phyloP scores from a whole-genome alignment of 2,888 invertebrate genomes.

The Drosophila kanekoi region DNA sequence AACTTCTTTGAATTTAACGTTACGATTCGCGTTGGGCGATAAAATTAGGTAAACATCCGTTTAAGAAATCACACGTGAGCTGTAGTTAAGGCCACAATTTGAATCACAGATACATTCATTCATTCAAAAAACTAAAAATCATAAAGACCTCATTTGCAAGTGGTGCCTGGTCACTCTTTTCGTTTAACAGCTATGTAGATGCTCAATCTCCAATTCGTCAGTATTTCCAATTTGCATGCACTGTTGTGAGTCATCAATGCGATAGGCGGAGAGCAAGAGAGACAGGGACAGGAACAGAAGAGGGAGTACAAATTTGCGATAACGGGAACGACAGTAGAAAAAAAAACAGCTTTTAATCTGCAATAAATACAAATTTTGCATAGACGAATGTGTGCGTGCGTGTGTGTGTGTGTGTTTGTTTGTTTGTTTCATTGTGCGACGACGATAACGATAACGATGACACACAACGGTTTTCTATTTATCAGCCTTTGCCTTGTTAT shows the following conservation, averaged over 20 bases:
- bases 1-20: conserved; percentile 67
- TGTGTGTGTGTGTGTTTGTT: conserved; percentile 23
- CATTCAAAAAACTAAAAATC: not conserved
- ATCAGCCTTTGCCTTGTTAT: conserved; percentile 45
- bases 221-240: conserved; percentile 50
- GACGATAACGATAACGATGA: conserved; percentile 43
- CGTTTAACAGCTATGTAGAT: conserved; percentile 41
- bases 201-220: conserved; percentile 26
- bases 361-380: conserved; percentile 34
- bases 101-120: conserved; percentile 43
- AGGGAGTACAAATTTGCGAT: conserved; percentile 20
- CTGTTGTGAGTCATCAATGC: conserved; percentile 38
- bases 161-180: conserved; percentile 34
- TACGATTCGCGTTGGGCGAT: conserved; percentile 46
- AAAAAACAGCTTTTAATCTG: conserved; percentile 62
- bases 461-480: conserved; percentile 26
- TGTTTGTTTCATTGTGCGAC: conserved; percentile 11
- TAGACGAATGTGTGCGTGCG: conserved; percentile 16
- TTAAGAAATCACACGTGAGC: conserved; percentile 24
- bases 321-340: conserved; percentile 25
- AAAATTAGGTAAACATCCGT: conserved; percentile 69
- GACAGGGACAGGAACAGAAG: conserved; percentile 5
- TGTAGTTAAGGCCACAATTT: conserved; percentile 10
- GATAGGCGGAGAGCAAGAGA: not conserved
- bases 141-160: conserved; percentile 20